A percentile compares a stretch with the other conserved stretches of the same genome.
Evolutionary conservation across 1,140 invertebrate species (phyloP).

Genomic region (Hylaeus anthracinus): DNA sequence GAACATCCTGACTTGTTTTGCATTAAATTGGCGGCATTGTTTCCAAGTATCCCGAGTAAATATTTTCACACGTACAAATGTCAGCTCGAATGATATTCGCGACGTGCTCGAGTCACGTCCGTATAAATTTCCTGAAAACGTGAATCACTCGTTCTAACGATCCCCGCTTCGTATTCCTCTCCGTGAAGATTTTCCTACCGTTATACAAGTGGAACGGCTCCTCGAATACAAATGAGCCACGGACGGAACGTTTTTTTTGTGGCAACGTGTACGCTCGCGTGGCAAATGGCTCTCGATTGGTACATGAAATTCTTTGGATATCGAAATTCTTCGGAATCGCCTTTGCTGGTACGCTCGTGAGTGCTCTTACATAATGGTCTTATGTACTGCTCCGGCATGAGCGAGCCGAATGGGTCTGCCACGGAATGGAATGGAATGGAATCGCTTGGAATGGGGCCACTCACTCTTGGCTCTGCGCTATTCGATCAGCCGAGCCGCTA

Average conservation of each 20-base stretch:
- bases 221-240: conserved; percentile 13
- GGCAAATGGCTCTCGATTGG: conserved; percentile 30
- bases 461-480: conserved; percentile 28
- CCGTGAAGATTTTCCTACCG: conserved; percentile 2
- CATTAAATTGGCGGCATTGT: no score
- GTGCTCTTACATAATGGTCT: conserved; percentile 45
- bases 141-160: background rate
- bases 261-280: background rate
- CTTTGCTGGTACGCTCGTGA: conserved; percentile 29
- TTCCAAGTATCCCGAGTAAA: no score
- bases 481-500: conserved; percentile 16
- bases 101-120: no score
- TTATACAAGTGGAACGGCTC: background rate
- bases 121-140: background rate
- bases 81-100: no score
- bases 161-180: background rate
- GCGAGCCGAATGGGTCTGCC: conserved; percentile 34
- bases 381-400: conserved; percentile 22
- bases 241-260: conserved; percentile 5
- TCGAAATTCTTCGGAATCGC: conserved; percentile 29
- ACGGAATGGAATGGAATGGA: conserved; percentile 48
- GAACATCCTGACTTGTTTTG: no score
- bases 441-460: conserved; percentile 50
- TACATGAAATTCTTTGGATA: conserved; percentile 33
- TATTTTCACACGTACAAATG: no score